Evolutionary conservation across 2,888 invertebrate species (phyloP).

Genomic region (Drosophila multiciliata): DNA sequence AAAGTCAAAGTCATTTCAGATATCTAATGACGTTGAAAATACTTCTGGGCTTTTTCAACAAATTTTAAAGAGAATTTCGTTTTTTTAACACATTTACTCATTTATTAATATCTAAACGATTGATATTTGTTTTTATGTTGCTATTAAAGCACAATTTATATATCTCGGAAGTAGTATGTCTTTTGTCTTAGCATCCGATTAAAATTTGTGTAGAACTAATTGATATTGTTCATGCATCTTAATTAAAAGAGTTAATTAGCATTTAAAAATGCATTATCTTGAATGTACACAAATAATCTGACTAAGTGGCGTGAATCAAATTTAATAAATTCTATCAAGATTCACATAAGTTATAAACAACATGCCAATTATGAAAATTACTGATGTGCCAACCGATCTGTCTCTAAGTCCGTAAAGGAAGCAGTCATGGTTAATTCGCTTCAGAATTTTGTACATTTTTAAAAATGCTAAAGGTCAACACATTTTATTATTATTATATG

Average conservation of each 20-base stretch:
- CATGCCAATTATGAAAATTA: conserved; percentile 31
- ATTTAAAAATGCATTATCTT: conserved; percentile 25
- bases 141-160: not conserved
- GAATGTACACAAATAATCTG: conserved; percentile 20
- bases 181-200: not conserved
- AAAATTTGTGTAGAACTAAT: conserved; percentile 1
- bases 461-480: conserved; percentile 48
- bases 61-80: not conserved
- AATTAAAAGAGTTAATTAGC: conserved; percentile 1
- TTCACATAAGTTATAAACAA: conserved; percentile 25
- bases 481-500: not conserved
- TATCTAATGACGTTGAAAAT: too few relatives aligned
- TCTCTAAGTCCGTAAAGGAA: not conserved
- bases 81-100: not conserved
- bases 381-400: too few relatives aligned
- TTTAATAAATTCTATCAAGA: conserved; percentile 32
- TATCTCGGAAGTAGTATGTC: not conserved
- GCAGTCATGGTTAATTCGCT: conserved; percentile 5
- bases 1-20: not conserved
- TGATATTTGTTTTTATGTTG: not conserved
- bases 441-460: too few relatives aligned
- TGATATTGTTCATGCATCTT: conserved; percentile 2
- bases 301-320: conserved; percentile 48
- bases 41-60: not conserved
- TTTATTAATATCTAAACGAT: not conserved